phyloP scores from a whole-genome alignment of 1,140 invertebrate species.

The Sinonovacula constricta region DNA sequence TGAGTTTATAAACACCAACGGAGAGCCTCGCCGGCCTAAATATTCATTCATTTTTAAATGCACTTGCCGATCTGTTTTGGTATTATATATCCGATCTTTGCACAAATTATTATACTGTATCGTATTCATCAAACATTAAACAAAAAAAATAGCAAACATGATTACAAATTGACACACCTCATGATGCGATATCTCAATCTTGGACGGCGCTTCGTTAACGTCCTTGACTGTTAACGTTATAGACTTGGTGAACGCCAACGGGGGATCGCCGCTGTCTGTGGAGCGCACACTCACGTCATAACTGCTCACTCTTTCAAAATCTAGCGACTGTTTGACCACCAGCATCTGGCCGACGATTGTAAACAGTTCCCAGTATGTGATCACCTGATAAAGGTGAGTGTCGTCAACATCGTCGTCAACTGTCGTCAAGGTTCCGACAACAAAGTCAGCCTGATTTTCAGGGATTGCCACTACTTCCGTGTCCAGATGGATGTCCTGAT shows the following conservation, averaged over 20 bases:
- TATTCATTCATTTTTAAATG: no score
- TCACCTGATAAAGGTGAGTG: conserved; percentile 9
- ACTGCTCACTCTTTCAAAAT: conserved; percentile 43
- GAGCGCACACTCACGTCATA: conserved; percentile 49
- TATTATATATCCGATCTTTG: no score
- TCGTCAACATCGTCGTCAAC: conserved; percentile 16
- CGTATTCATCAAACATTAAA: no score
- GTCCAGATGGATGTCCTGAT: conserved; percentile 35
- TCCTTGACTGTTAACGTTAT: conserved; percentile 56
- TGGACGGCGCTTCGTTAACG: conserved; percentile 61
- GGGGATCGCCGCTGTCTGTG: conserved; percentile 51
- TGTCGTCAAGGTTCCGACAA: conserved; percentile 6
- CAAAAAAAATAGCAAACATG: background rate
- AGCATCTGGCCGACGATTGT: conserved; percentile 16
- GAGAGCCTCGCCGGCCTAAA: no score
- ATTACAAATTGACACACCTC: conserved; percentile 49
- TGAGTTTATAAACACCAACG: no score
- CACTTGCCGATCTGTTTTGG: no score
- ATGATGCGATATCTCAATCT: conserved; percentile 51
- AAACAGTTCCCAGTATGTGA: conserved; percentile 24
- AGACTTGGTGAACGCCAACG: conserved; percentile 42
- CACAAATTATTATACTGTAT: no score
- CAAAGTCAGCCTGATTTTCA: conserved; percentile 27
- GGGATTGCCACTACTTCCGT: conserved; percentile 7
- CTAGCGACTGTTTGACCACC: conserved; percentile 10